Evolutionary conservation across 2,888 invertebrate species (phyloP), one percentile per base, ranked within the genome.

Genomic region (Rhogogaster chlorosoma): DNA sequence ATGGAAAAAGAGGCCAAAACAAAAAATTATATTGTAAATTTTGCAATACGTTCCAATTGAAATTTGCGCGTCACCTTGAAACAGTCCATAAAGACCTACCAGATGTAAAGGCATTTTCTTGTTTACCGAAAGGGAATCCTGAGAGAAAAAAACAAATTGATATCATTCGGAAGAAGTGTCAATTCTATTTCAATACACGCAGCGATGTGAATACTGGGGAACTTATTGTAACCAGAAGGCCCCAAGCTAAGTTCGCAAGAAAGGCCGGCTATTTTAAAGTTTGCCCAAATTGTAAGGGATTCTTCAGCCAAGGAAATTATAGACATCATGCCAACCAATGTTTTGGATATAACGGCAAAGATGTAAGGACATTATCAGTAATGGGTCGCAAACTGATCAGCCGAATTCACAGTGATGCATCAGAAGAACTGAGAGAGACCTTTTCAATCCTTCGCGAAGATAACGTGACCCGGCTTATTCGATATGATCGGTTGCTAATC

Each of bases 241-340:
- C 84, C 29, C 57, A 84, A 29, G n/a, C 4, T 53, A 42, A 85
- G 67, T 83, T n/a, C 18, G 9, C 83, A 83, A 80, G 75, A 32
- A 5, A 84, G 84, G 12, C 32, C 57, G n/a, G 57, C 15, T 80
- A 87, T 77, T 87, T 83, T 73, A 61, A 82, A 15, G 84, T 86
- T 5, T 87, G 87, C 45, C 84, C 84, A 0, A 85, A 86, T 12
- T 87, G 86, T 64, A 84, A 84, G 57, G 87, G 86, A 10, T 83
- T 84, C 15, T 86, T 84, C 26, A 26, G 86, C 12, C 64, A 71
- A 38, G 61, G 70, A 2, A 80, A 83, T 2, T 85, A 86, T 32
- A 80, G 86, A 9, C 86, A 87, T 73, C 85, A 86, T 26, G 83
- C 78, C 22, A 5, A 26, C 3, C 42, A 61, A 61, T 85, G 86